A percentile compares a stretch with the other conserved stretches of the same genome.
phyloP scores from a whole-genome alignment of 37 sponge, comb jelly and placozoan genomes.

The Halisarca cf. caerulea region DNA sequence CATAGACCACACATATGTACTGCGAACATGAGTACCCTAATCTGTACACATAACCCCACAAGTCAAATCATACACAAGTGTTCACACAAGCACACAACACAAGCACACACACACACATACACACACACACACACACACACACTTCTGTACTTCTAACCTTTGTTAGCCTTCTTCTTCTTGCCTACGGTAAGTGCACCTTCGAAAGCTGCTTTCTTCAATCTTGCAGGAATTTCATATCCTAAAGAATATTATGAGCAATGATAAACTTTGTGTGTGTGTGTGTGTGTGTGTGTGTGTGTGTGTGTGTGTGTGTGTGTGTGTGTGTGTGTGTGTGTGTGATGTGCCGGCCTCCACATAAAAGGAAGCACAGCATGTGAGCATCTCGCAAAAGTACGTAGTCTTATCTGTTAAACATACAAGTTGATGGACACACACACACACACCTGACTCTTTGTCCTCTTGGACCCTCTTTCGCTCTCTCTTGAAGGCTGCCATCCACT shows the following conservation, averaged over 20 bases:
- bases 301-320: constrained; percentile 30
- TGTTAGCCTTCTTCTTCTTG: constrained; percentile 20
- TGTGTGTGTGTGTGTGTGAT: constrained; percentile 34
- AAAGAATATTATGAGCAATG: background rate
- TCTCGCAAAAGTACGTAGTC: too few species aligned
- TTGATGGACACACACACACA: background rate
- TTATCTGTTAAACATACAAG: too few species aligned
- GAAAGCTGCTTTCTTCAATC: constrained; percentile 21
- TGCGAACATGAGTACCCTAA: too few species aligned
- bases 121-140: constrained; percentile 1
- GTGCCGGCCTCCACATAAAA: too few species aligned
- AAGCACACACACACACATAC: too few species aligned
- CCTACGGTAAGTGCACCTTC: background rate
- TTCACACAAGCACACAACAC: too few species aligned
- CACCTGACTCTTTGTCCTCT: constrained; percentile 71
- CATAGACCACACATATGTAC: too few species aligned
- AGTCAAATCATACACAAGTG: too few species aligned
- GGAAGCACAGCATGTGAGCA: too few species aligned
- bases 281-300: constrained; percentile 15
- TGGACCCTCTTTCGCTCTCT: constrained; percentile 72
- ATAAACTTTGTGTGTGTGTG: constrained; percentile 5
- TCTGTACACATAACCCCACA: too few species aligned
- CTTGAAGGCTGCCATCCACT: constrained; percentile 90
- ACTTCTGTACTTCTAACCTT: background rate
- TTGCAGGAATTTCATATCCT: constrained; percentile 19